A percentile compares a stretch with the other conserved stretches of the same genome.
phyloP scores from a whole-genome alignment of 2,888 invertebrate genomes.

The Xestia sexstrigata region DNA sequence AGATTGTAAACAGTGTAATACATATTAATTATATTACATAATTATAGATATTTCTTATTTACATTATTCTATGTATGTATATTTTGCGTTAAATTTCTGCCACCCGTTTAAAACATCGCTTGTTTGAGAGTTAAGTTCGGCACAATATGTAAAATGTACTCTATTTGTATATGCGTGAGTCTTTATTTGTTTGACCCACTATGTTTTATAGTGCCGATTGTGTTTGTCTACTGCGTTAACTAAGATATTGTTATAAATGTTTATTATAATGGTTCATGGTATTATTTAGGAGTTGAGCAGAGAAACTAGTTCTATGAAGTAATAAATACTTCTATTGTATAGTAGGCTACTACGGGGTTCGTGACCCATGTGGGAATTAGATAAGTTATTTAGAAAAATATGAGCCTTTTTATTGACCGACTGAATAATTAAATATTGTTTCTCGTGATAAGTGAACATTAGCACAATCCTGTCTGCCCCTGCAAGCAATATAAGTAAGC shows the following conservation, averaged over 20 bases:
- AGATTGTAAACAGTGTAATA: slow-evolving; percentile 5
- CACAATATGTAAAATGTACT: slow-evolving; percentile 50
- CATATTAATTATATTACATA: slow-evolving; percentile 9
- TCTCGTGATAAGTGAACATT: not conserved
- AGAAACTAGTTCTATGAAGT: not conserved
- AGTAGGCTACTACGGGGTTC: not conserved
- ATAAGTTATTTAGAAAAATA: not conserved
- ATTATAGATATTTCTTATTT: not conserved
- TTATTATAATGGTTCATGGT: not conserved
- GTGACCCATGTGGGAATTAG: not conserved
- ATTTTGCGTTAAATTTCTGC: not conserved
- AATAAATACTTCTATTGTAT: not conserved
- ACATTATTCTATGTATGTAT: not conserved
- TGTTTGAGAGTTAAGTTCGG: slow-evolving; percentile 27
- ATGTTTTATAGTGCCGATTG: slow-evolving; percentile 27
- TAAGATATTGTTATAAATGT: slow-evolving; percentile 11
- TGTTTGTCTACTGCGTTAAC: slow-evolving; percentile 27
- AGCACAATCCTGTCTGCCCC: no score
- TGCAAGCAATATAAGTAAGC: slow-evolving; percentile 3
- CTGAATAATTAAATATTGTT: not conserved
- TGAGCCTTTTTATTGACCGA: not conserved
- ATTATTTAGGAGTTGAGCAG: slow-evolving; percentile 19
- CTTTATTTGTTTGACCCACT: slow-evolving; percentile 40
- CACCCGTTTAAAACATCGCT: slow-evolving; percentile 33
- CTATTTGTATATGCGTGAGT: slow-evolving; percentile 37